Percentiles rank a stretch among this genome's conserved stretches.
Conservation (phyloP, 2,888 invertebrate genomes). For the Drosophila picticornis region DNA sequence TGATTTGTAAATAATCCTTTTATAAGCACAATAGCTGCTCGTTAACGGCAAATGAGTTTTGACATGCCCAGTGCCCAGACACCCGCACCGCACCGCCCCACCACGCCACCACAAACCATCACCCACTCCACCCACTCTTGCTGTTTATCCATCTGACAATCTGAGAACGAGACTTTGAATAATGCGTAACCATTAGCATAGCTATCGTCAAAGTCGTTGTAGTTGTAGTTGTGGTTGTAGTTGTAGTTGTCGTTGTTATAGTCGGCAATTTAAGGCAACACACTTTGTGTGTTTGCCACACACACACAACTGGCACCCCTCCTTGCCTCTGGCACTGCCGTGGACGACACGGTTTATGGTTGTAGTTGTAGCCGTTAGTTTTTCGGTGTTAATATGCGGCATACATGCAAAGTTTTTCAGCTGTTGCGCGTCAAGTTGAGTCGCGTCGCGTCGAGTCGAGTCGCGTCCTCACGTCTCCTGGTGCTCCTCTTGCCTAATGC, state of each 20-base stretch:
- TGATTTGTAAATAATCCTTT: constrained; percentile 85
- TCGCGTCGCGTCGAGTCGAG: neutral
- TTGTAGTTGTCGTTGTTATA: constrained; percentile 10
- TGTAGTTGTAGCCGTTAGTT: constrained; percentile 54
- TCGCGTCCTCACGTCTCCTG: constrained; percentile 3
- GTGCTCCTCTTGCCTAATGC: constrained; percentile 9
- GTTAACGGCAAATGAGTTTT: constrained; percentile 82
- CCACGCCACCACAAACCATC: neutral
- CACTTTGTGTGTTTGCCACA: constrained; percentile 41
- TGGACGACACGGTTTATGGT: neutral
- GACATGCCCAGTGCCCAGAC: constrained; percentile 72
- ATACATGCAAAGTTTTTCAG: constrained; percentile 77
- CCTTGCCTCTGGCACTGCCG: no score
- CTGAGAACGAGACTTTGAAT: constrained; percentile 75
- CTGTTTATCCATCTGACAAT: constrained; percentile 70
- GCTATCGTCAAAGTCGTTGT: constrained; percentile 49
- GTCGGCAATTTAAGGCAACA: constrained; percentile 69
- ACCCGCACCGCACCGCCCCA: constrained; percentile 6
- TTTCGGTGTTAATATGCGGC: constrained; percentile 74
- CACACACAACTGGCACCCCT: neutral
- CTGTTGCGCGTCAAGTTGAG: constrained; percentile 48
- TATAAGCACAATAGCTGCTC: constrained; percentile 83
- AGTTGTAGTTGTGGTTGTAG: constrained; percentile 13
- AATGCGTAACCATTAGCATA: constrained; percentile 77
- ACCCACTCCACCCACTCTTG: constrained; percentile 2